Evolutionary conservation across 2,113 vertebrate genomes (phyloP).

Genomic region (Apus apus): DNA sequence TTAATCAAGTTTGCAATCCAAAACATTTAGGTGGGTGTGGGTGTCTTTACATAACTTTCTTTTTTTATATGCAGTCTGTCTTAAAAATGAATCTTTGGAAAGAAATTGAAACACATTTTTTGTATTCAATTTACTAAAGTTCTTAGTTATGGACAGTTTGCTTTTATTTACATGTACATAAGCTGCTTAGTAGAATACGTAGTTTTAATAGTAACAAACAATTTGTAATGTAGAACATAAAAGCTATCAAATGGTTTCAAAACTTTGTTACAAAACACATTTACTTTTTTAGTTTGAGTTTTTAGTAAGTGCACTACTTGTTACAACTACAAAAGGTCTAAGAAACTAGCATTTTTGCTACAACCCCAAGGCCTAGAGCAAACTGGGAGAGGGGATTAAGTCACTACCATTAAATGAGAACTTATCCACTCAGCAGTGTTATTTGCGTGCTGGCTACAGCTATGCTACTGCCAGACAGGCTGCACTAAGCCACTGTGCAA

Average conservation of each 20-base stretch:
- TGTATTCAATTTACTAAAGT: background rate
- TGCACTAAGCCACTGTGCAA: slow-evolving; percentile 1
- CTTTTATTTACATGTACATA: background rate
- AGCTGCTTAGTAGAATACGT: background rate
- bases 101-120: background rate
- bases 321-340: background rate
- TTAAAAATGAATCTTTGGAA: background rate
- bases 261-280: background rate
- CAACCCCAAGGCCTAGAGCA: background rate
- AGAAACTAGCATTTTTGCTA: background rate
- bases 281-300: background rate
- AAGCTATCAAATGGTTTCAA: background rate
- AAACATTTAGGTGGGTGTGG: background rate
- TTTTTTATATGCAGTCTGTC: background rate
- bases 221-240: background rate
- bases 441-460: background rate
- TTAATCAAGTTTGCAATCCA: background rate
- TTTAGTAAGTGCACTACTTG: background rate
- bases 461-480: background rate
- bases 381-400: slow-evolving; percentile 1
- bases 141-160: background rate
- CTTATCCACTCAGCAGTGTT: background rate
- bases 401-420: slow-evolving; percentile 22
- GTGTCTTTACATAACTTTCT: background rate
- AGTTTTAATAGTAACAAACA: background rate